Conservation (phyloP, 2,888 invertebrate species). For the Neria commutata region DNA sequence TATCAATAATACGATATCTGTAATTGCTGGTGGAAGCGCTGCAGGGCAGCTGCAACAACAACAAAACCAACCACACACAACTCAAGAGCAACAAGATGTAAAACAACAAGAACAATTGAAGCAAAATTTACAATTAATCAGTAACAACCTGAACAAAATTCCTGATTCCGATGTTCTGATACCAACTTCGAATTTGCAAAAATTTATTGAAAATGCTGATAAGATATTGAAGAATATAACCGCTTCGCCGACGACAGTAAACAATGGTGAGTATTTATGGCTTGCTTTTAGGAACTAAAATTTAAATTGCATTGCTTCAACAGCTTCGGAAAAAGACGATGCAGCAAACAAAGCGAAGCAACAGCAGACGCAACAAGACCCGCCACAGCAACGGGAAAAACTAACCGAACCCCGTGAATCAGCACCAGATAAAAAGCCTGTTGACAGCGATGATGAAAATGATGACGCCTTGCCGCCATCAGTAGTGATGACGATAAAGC, state of each 20-base stretch:
- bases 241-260: slow-evolving; percentile 14
- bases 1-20: slow-evolving; percentile 42
- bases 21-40: slow-evolving; percentile 23
- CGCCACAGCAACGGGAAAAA: background rate
- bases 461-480: slow-evolving; percentile 32
- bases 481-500: slow-evolving; percentile 34
- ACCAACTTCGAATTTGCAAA: slow-evolving; percentile 58
- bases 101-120: slow-evolving; percentile 32
- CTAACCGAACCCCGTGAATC: too few species aligned
- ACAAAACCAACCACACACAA: slow-evolving; percentile 20
- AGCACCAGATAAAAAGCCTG: too few species aligned
- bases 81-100: slow-evolving; percentile 15
- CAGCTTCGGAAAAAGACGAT: slow-evolving; percentile 25
- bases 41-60: slow-evolving; percentile 24
- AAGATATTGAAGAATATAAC: slow-evolving; percentile 58
- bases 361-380: slow-evolving; percentile 3
- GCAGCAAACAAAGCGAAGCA: slow-evolving; percentile 10
- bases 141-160: slow-evolving; percentile 36
- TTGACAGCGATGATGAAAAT: slow-evolving; percentile 5
- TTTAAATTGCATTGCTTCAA: background rate
- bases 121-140: slow-evolving; percentile 26
- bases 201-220: slow-evolving; percentile 58
- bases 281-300: background rate
- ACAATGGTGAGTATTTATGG: slow-evolving; percentile 34
- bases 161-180: slow-evolving; percentile 52